phyloP scores from a whole-genome alignment of 2,888 invertebrate genomes.

The Mythimna pallens region DNA sequence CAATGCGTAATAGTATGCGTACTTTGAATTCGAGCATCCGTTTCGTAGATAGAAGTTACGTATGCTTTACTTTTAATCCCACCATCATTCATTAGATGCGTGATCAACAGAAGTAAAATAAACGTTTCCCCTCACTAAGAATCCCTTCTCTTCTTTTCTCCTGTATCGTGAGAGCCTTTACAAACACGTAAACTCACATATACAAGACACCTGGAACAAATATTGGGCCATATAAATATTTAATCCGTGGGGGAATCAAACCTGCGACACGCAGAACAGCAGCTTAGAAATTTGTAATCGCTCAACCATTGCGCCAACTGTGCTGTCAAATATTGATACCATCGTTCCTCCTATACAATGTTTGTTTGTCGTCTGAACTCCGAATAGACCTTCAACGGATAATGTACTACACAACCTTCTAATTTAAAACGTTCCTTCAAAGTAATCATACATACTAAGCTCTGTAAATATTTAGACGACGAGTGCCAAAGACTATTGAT shows the following conservation, averaged over 20 bases:
- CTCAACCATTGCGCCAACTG: no score
- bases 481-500: slow-evolving; percentile 18
- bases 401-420: slow-evolving; percentile 23
- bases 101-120: slow-evolving; percentile 10
- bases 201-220: no score
- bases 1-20: background rate
- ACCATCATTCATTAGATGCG: slow-evolving; percentile 5
- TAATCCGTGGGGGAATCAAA: no score
- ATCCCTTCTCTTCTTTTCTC: no score
- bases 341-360: slow-evolving; percentile 4
- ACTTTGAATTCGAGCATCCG: slow-evolving; percentile 18
- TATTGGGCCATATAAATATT: no score
- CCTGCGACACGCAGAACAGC: no score
- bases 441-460: slow-evolving; percentile 8
- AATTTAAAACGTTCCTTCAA: slow-evolving; percentile 1
- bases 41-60: slow-evolving; percentile 12
- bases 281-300: no score
- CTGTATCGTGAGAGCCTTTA: no score
- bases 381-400: slow-evolving; percentile 30
- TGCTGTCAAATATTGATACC: background rate
- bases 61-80: slow-evolving; percentile 2
- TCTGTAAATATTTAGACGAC: slow-evolving; percentile 29
- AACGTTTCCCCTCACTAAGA: no score
- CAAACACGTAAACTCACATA: no score
- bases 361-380: slow-evolving; percentile 3